Evolutionary conservation across 2,113 vertebrate species (phyloP).

Genomic region (Euleptes europaea): DNA sequence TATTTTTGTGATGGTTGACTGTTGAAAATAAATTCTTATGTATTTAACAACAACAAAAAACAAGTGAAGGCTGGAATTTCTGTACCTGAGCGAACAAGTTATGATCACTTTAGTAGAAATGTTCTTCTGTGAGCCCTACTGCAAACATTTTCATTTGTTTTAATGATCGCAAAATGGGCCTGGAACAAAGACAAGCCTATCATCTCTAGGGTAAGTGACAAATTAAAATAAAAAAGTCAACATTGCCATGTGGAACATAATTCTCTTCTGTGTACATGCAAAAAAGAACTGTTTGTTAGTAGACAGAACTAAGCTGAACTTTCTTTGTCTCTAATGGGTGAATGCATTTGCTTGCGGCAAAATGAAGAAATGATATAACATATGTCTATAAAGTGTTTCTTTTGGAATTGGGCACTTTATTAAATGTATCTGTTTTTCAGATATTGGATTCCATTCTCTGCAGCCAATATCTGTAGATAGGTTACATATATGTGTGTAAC

Average conservation of each 20-base stretch:
- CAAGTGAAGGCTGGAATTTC: background rate
- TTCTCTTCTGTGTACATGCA: background rate
- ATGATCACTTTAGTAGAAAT: conserved; percentile 5
- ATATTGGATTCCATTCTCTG: background rate
- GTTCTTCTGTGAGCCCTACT: background rate
- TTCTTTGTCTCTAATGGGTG: conserved; percentile 15
- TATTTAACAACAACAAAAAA: conserved; percentile 11
- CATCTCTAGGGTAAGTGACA: conserved; percentile 2
- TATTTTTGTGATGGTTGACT: background rate
- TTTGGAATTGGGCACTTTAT: background rate
- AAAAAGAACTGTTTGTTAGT: background rate
- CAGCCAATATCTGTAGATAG: background rate
- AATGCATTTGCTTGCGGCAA: background rate
- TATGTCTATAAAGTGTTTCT: background rate
- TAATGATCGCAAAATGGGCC: background rate
- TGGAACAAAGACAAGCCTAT: conserved; percentile 13
- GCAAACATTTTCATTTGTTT: conserved; percentile 44
- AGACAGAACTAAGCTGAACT: conserved; percentile 3
- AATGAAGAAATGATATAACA: conserved; percentile 15
- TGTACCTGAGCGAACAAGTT: conserved; percentile 14
- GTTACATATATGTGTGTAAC: background rate
- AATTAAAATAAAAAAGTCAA: conserved; percentile 14
- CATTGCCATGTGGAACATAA: background rate
- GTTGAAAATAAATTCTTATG: background rate
- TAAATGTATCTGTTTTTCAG: conserved; percentile 1